Percentiles rank a stretch among this genome's conserved stretches.
These are phyloP conservation scores for Erpobdella octoculata DNA, from an alignment of 2,888 invertebrate genomes.

Conservation along the genomic window DNA sequence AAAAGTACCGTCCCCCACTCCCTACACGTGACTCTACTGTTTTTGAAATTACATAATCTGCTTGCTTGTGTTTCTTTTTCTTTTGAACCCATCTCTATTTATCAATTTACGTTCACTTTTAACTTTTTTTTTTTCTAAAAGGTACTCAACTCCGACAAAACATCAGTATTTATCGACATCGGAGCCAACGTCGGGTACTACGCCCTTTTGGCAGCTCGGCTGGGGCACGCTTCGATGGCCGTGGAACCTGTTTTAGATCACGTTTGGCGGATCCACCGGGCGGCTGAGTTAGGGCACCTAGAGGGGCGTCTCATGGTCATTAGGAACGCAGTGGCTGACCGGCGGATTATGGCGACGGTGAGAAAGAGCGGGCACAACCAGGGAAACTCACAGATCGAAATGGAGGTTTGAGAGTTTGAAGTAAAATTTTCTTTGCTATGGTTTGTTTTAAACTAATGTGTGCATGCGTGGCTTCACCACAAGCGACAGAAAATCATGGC, in stretches of 20 bases:
- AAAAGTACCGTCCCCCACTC: no score
- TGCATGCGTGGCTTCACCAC: no score
- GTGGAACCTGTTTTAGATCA: slow-evolving; percentile 35
- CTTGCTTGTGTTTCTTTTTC: no score
- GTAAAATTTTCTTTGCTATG: no score
- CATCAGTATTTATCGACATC: slow-evolving; percentile 35
- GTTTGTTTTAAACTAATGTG: no score
- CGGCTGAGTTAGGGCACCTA: slow-evolving; percentile 24
- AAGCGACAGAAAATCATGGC: no score
- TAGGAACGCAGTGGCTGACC: slow-evolving; percentile 33
- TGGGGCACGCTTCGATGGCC: slow-evolving; percentile 35
- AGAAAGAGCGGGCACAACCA: slow-evolving; percentile 36
- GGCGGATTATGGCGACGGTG: slow-evolving; percentile 29
- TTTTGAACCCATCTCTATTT: no score
- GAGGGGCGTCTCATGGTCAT: background rate
- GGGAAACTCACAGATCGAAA: slow-evolving; percentile 31
- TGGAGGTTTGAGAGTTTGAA: no score
- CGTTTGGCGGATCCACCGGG: slow-evolving; percentile 33
- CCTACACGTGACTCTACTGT: no score
- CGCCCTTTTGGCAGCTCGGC: slow-evolving; percentile 35
- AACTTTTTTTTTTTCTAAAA: no score
- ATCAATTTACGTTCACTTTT: no score
- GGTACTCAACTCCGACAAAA: slow-evolving; percentile 29
- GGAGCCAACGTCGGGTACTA: slow-evolving; percentile 40
- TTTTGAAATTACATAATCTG: no score